Conservation (phyloP, 2,888 invertebrate species). For the Chrysopilus asiliformis region DNA sequence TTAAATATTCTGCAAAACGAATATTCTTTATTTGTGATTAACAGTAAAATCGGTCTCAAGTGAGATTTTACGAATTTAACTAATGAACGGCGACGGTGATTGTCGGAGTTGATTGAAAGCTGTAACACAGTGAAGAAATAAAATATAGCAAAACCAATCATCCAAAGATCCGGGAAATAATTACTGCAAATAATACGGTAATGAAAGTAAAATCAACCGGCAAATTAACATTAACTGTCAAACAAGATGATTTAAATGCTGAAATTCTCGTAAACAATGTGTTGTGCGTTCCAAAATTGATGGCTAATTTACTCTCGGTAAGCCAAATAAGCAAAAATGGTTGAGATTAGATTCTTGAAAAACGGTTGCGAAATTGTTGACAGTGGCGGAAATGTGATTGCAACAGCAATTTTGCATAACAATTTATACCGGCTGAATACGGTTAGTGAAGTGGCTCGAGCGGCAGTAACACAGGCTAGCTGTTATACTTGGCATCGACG, state of each 20-base stretch:
- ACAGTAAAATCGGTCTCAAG: too few relatives aligned
- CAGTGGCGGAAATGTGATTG: not conserved
- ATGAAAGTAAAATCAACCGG: not conserved
- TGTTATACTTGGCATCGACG: constrained; percentile 11
- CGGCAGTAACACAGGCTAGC: not conserved
- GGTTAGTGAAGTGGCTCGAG: not conserved
- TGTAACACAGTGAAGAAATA: too few relatives aligned
- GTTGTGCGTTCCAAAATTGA: constrained; percentile 10
- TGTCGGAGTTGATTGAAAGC: too few relatives aligned
- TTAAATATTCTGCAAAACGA: too few relatives aligned
- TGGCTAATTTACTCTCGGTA: constrained; percentile 15
- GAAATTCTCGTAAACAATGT: constrained; percentile 6
- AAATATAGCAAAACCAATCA: too few relatives aligned
- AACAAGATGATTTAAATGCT: not conserved
- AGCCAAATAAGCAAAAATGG: constrained; percentile 8
- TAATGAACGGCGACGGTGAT: too few relatives aligned
- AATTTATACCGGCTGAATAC: not conserved
- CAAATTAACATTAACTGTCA: not conserved
- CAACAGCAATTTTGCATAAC: not conserved
- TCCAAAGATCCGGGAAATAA: too few relatives aligned
- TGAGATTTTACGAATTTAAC: too few relatives aligned
- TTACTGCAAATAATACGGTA: not conserved
- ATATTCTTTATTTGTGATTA: too few relatives aligned
- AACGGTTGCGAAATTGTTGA: too few relatives aligned
- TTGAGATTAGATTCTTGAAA: not conserved